phyloP scores from a whole-genome alignment of 1,140 invertebrate genomes.

The Bradynema listronoti region DNA sequence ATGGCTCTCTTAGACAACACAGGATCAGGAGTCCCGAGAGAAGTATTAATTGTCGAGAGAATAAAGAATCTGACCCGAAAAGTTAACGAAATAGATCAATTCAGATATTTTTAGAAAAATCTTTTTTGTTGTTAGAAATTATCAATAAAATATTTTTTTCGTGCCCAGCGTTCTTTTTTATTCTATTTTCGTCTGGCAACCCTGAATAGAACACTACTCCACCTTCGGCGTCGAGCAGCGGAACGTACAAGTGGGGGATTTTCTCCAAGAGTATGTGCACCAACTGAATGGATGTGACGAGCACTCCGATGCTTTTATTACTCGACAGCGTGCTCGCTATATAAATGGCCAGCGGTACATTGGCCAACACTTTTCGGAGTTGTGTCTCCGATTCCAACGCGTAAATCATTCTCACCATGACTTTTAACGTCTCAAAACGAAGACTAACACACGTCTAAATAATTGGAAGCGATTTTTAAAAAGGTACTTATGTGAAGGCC shows the following conservation, averaged over 20 bases:
- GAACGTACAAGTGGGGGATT: slow-evolving; percentile 47
- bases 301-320: slow-evolving; percentile 45
- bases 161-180: too few relatives aligned
- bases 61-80: too few relatives aligned
- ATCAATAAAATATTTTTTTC: too few relatives aligned
- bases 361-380: slow-evolving; percentile 20
- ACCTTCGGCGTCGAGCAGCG: slow-evolving; percentile 51
- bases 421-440: slow-evolving; percentile 39
- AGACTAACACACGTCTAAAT: slow-evolving; percentile 25
- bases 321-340: slow-evolving; percentile 39
- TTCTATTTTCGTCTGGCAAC: too few relatives aligned
- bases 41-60: too few relatives aligned
- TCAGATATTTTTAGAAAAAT: too few relatives aligned
- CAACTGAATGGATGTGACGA: slow-evolving; percentile 48
- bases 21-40: too few relatives aligned
- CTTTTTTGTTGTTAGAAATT: too few relatives aligned
- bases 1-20: too few relatives aligned
- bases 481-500: too few relatives aligned
- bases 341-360: slow-evolving; percentile 41
- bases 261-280: slow-evolving; percentile 49
- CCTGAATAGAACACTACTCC: too few relatives aligned
- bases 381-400: slow-evolving; percentile 38
- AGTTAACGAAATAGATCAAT: too few relatives aligned
- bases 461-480: slow-evolving; percentile 21
- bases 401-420: slow-evolving; percentile 51